Evolutionary conservation across 2,113 vertebrate genomes (phyloP), one percentile per base, ranked within the genome.

Genomic region (Eptatretus burgeri): DNA sequence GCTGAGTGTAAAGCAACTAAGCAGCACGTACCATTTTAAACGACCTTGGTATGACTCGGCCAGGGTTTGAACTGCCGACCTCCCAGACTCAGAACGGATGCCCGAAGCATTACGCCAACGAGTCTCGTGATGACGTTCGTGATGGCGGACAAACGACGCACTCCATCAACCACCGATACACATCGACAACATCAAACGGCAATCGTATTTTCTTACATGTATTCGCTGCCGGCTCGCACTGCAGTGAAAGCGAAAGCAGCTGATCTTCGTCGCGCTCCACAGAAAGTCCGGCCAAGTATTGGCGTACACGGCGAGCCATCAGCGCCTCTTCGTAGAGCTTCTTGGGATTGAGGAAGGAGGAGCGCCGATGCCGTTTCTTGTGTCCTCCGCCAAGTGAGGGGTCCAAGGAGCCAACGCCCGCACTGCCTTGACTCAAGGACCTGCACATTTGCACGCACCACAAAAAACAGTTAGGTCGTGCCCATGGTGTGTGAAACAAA

Each of bases 311-410:
- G 51, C 89, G 76, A 0, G 88, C 84, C 89, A 96, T 96, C 70
- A 93, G 89, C 1, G 89, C 89, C 16, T 96, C 89, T 70, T 96
- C 89, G 0, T 96, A 96, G 1, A 96, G 77, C 69, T 94, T 94
- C 77, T 93, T 96, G 63, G 85, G 86, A 0, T 94, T 96, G 10
- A 96, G 82, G 0, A 96, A 78, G 0, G 89, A 96, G 74, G 87
- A 93, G 68, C 89, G 83, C 0, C 86, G 80, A 2, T 82, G 81
- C 0, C 85, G 79, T 69, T 94, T 94, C 70, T 93, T 94, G 69
- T 94, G 88, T 18, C 77, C 81, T 0, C 81, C 80, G 60, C 78
- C 83, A 68, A 93, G 88, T 13, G 93, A 80, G 14, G 65, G 52
- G 13, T 96, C 89, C 67, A 94, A 72, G 82, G 94, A 80, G 74